Percentiles rank a stretch among this genome's conserved stretches.
Evolutionary conservation across 2,113 vertebrate genomes (phyloP).

Genomic region (Sphaerodactylus townsendi): DNA sequence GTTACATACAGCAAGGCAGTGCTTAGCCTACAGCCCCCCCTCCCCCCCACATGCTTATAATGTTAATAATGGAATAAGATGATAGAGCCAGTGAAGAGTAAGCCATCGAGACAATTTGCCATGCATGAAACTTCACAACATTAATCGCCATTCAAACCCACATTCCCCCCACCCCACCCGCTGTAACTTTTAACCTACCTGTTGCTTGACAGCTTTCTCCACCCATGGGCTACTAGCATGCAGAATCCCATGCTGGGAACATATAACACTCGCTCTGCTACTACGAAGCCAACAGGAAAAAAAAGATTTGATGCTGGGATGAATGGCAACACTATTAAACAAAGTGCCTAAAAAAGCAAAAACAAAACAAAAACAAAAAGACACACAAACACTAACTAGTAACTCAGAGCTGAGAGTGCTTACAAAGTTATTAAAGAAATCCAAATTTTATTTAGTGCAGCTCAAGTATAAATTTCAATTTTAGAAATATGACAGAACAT

Average conservation of each 20-base stretch:
- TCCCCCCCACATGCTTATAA: neutral
- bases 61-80: slow-evolving; percentile 1
- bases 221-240: slow-evolving; percentile 93
- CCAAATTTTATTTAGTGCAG: neutral
- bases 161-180: neutral
- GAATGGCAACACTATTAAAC: slow-evolving; percentile 92
- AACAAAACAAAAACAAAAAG: slow-evolving; percentile 35
- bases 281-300: slow-evolving; percentile 97
- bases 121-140: slow-evolving; percentile 6
- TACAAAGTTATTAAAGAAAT: neutral
- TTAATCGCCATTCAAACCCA: neutral
- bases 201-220: slow-evolving; percentile 85
- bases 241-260: slow-evolving; percentile 99
- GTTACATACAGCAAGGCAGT: neutral
- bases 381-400: slow-evolving; percentile 1
- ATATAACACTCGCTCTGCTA: slow-evolving; percentile 95
- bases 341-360: slow-evolving; percentile 85
- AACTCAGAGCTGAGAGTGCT: neutral
- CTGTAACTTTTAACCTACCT: slow-evolving; percentile 76
- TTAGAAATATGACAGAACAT: neutral
- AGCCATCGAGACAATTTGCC: neutral
- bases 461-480: neutral
- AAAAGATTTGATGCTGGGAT: slow-evolving; percentile 97
- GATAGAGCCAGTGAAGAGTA: neutral
- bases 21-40: neutral